phyloP scores from a whole-genome alignment of 2,888 invertebrate genomes.

The Drymonia ruficornis region DNA sequence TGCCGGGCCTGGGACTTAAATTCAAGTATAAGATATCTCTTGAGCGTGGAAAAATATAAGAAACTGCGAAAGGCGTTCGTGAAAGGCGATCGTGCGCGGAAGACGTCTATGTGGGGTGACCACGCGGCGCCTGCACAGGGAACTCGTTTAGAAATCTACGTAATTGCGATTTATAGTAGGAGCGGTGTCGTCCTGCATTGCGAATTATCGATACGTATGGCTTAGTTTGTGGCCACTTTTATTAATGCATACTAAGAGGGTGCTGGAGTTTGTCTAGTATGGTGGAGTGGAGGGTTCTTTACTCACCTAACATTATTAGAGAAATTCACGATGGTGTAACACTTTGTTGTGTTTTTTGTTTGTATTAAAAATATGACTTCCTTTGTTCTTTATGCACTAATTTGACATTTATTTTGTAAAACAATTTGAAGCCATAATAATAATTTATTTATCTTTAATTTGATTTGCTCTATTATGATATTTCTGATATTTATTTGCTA shows the following conservation, averaged over 20 bases:
- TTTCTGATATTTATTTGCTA: not conserved
- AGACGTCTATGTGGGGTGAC: constrained; percentile 57
- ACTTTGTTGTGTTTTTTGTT: no score
- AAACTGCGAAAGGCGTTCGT: constrained; percentile 65
- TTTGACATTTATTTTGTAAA: no score
- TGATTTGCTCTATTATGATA: not conserved
- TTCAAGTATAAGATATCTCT: not conserved
- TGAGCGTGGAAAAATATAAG: constrained; percentile 56
- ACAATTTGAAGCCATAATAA: no score
- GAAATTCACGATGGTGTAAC: no score
- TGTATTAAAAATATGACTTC: no score
- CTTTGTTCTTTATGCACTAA: no score
- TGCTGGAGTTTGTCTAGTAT: no score
- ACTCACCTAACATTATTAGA: no score
- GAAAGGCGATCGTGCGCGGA: constrained; percentile 61
- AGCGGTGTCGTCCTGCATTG: not conserved
- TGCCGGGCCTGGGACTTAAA: no score
- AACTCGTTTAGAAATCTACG: constrained; percentile 24
- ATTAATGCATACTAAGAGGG: no score
- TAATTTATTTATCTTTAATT: no score
- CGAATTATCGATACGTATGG: not conserved
- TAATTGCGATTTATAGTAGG: constrained; percentile 10
- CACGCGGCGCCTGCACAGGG: constrained; percentile 22
- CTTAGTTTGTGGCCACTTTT: not conserved
- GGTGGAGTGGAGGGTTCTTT: no score